Percentiles rank a stretch among this genome's conserved stretches.
Evolutionary conservation across 2,113 vertebrate genomes (phyloP).

Genomic region (Varanus komodoensis): DNA sequence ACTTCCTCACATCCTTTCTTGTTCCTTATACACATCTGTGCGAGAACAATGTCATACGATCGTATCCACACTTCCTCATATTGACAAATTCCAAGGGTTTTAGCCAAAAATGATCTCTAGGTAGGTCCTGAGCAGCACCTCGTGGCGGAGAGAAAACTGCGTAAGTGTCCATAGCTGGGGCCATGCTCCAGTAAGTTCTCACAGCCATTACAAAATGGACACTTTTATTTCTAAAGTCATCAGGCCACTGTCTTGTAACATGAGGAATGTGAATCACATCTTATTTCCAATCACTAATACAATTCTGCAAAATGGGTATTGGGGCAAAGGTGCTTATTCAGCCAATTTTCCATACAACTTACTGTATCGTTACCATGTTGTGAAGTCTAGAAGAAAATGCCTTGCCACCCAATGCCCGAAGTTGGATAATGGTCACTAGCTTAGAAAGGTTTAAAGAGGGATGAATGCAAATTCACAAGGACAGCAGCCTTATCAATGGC

Average conservation of each 20-base stretch:
- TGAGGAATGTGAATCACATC: not conserved
- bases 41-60: constrained; percentile 24
- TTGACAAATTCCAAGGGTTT: not conserved
- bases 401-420: not conserved
- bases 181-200: constrained; percentile 23
- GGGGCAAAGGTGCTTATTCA: too few species aligned
- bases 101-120: constrained; percentile 53
- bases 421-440: not conserved
- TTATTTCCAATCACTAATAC: constrained; percentile 20
- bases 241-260: constrained; percentile 11
- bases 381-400: not conserved
- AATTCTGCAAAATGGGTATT: not conserved
- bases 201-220: constrained; percentile 40
- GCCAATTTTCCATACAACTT: too few species aligned
- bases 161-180: not conserved
- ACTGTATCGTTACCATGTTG: too few species aligned
- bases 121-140: constrained; percentile 38
- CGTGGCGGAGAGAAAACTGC: not conserved
- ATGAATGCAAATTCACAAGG: not conserved
- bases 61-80: not conserved
- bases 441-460: not conserved
- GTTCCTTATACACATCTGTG: constrained; percentile 5
- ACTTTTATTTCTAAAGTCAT: constrained; percentile 31
- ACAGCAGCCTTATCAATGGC: too few species aligned
- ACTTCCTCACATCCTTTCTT: not conserved